These are phyloP conservation scores for Ladona fulva DNA, from an alignment of 1,140 invertebrate species.

Conservation along the genomic window DNA sequence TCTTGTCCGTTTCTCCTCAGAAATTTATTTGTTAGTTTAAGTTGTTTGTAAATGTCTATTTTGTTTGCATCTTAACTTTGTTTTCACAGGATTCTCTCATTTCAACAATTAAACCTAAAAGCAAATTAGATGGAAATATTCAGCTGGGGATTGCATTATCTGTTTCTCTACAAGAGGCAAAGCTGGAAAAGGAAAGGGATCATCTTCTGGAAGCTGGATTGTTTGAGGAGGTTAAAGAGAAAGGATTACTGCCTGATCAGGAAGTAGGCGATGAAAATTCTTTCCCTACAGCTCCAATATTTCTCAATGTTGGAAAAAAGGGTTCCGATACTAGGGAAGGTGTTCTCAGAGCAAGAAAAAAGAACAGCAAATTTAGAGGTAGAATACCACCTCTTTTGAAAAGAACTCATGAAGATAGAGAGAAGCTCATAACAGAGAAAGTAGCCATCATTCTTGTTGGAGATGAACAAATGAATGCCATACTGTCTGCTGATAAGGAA, in stretches of 20 bases:
- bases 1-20: too few relatives aligned
- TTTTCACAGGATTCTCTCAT: neutral
- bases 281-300: neutral
- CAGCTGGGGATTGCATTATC: conserved; percentile 42
- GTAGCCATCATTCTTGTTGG: conserved; percentile 37
- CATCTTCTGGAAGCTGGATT: conserved; percentile 31
- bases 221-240: conserved; percentile 15
- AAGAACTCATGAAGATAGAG: conserved; percentile 35
- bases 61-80: neutral
- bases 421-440: conserved; percentile 39
- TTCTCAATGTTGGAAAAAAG: neutral
- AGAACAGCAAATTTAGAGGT: neutral
- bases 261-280: neutral
- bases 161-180: conserved; percentile 38
- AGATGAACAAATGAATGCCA: conserved; percentile 24
- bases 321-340: neutral
- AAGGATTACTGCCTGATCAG: conserved; percentile 19
- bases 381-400: conserved; percentile 33
- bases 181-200: conserved; percentile 29
- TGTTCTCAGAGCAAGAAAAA: neutral
- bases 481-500: neutral
- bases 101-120: neutral
- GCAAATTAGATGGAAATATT: conserved; percentile 33
- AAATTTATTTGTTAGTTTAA: too few relatives aligned
- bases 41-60: too few relatives aligned